Conservation (phyloP, 2,888 invertebrate genomes). For the Theodoxus fluviatilis region DNA sequence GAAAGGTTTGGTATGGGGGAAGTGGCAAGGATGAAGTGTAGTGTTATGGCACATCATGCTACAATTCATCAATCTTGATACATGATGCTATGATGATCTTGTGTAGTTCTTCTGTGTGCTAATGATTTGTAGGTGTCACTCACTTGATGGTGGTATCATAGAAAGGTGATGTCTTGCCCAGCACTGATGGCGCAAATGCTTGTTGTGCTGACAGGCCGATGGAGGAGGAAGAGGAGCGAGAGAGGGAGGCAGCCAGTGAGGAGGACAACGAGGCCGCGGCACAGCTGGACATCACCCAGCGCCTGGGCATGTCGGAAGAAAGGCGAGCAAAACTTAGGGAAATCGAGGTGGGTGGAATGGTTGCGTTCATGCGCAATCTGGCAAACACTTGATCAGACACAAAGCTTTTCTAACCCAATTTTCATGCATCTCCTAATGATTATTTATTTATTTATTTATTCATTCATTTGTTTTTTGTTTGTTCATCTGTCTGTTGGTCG, state of each 20-base stretch:
- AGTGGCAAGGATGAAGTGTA: background rate
- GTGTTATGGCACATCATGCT: background rate
- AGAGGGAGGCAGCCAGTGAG: conserved; percentile 30
- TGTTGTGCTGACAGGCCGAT: conserved; percentile 37
- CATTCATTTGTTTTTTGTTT: too few relatives aligned
- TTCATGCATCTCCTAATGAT: too few relatives aligned
- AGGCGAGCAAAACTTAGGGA: conserved; percentile 73
- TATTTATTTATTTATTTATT: too few relatives aligned
- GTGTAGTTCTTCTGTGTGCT: background rate
- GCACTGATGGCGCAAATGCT: too few relatives aligned
- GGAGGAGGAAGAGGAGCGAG: conserved; percentile 35
- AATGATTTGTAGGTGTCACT: background rate
- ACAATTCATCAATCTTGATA: background rate
- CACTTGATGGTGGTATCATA: background rate
- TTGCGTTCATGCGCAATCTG: too few relatives aligned
- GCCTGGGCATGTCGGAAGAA: conserved; percentile 63
- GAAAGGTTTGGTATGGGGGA: too few relatives aligned
- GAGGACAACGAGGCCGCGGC: conserved; percentile 29
- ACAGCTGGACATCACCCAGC: conserved; percentile 23
- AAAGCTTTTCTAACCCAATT: too few relatives aligned
- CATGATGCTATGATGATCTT: background rate
- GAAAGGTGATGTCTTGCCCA: background rate
- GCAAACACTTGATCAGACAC: too few relatives aligned
- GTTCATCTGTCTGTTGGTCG: too few relatives aligned
- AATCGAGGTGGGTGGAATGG: conserved; percentile 76